Percentiles rank a stretch among this genome's conserved stretches.
Evolutionary conservation across 2,113 vertebrate genomes (phyloP).

Genomic region (Pseudolaguvia tuberculata): DNA sequence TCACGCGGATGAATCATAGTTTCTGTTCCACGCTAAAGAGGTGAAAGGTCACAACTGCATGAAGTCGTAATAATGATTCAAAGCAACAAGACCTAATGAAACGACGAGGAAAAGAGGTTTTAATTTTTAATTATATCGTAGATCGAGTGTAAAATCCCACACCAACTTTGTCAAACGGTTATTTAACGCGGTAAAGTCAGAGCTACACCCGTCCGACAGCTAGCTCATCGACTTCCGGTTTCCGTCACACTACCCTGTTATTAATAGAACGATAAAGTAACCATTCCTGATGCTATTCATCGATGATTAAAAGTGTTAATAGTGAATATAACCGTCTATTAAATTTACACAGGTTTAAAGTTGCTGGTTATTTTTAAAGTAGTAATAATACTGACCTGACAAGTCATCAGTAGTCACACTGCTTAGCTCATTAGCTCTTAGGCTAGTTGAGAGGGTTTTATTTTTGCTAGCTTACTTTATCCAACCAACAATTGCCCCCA

Average conservation of each 20-base stretch:
- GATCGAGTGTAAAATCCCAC: no score
- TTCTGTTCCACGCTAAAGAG: no score
- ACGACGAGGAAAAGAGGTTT: not conserved
- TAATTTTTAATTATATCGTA: no score
- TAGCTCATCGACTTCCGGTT: constrained; percentile 18
- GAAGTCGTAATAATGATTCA: not conserved
- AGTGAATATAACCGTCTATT: no score
- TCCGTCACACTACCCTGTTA: not conserved
- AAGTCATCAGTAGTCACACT: not conserved
- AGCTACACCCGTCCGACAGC: not conserved
- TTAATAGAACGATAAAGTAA: not conserved
- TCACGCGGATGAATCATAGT: not conserved
- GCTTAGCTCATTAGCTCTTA: constrained; percentile 8
- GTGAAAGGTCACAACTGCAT: no score
- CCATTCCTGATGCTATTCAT: not conserved
- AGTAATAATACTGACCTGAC: not conserved
- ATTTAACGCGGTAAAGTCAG: not conserved
- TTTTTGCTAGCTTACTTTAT: not conserved
- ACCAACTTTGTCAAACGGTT: no score
- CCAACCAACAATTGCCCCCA: not conserved
- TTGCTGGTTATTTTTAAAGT: not conserved
- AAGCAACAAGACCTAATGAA: not conserved
- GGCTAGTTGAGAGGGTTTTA: constrained; percentile 5
- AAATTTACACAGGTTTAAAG: not conserved
- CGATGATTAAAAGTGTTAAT: not conserved